A percentile compares a stretch with the other conserved stretches of the same genome.
phyloP scores from a whole-genome alignment of 2,113 vertebrate genomes.

The Globicephala melas region DNA sequence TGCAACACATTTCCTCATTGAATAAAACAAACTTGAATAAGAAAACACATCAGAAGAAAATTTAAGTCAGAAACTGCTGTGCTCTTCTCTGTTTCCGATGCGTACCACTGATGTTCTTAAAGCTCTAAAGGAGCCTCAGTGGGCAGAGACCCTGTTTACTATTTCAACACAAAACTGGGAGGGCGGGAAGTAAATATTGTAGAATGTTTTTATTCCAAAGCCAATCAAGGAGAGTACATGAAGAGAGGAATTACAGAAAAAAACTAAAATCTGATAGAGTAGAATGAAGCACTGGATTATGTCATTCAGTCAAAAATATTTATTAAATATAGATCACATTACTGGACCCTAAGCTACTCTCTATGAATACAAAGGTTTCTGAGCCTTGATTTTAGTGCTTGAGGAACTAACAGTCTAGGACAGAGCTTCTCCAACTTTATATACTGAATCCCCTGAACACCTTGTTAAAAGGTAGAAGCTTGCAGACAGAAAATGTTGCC shows the following conservation, averaged over 20 bases:
- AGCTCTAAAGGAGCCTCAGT: neutral
- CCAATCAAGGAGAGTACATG: neutral
- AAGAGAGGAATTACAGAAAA: constrained; percentile 29
- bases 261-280: neutral
- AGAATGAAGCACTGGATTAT: neutral
- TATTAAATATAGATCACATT: constrained; percentile 32
- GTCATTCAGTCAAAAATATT: constrained; percentile 24
- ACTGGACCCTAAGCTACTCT: neutral
- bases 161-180: constrained; percentile 31
- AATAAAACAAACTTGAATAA: constrained; percentile 28
- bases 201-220: constrained; percentile 28
- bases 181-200: neutral
- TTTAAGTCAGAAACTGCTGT: neutral
- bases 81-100: constrained; percentile 22
- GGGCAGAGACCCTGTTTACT: constrained; percentile 15
- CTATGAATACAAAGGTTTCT: constrained; percentile 30
- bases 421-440: constrained; percentile 9
- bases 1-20: neutral
- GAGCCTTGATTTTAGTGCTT: constrained; percentile 24
- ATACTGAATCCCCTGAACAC: neutral
- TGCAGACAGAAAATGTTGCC: neutral
- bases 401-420: neutral
- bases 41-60: constrained; percentile 8
- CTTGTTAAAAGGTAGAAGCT: neutral
- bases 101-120: constrained; percentile 10